phyloP scores from a whole-genome alignment of 2,113 vertebrate species.

The Vulpes vulpes region DNA sequence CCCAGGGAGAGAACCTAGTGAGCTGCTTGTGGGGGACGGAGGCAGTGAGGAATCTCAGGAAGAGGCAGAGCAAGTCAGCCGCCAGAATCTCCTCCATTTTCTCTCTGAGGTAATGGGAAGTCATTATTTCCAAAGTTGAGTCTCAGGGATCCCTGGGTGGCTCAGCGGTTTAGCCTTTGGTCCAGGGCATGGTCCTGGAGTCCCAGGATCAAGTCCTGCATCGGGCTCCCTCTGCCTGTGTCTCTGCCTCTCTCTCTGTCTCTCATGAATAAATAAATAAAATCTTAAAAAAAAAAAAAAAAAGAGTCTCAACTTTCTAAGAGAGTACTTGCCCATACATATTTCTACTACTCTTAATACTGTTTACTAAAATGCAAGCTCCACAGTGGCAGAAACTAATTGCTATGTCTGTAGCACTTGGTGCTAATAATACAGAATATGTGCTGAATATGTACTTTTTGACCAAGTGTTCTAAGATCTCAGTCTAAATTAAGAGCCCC shows the following conservation, averaged over 20 bases:
- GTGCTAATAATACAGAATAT: constrained; percentile 36
- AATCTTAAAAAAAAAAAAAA: too few species aligned
- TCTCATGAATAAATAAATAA: too few species aligned
- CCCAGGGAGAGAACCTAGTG: constrained; percentile 78
- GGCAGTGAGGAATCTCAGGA: constrained; percentile 76
- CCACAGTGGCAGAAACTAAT: neutral
- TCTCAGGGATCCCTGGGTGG: too few species aligned
- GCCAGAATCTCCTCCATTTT: constrained; percentile 70
- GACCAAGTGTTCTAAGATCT: constrained; percentile 25
- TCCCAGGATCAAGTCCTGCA: too few species aligned
- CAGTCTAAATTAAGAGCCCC: neutral
- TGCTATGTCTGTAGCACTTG: neutral
- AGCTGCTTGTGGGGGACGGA: constrained; percentile 71
- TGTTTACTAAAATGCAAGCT: constrained; percentile 3
- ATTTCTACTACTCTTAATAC: neutral
- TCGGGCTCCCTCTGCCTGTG: too few species aligned
- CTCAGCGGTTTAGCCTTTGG: too few species aligned
- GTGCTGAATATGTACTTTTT: neutral
- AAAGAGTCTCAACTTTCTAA: neutral
- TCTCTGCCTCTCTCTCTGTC: too few species aligned
- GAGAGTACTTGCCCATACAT: neutral
- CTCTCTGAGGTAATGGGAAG: constrained; percentile 85
- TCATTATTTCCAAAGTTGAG: constrained; percentile 11
- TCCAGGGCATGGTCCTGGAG: too few species aligned
- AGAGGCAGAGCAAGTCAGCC: constrained; percentile 71